phyloP scores from a whole-genome alignment of 2,113 vertebrate genomes.

The Alligator mississippiensis region DNA sequence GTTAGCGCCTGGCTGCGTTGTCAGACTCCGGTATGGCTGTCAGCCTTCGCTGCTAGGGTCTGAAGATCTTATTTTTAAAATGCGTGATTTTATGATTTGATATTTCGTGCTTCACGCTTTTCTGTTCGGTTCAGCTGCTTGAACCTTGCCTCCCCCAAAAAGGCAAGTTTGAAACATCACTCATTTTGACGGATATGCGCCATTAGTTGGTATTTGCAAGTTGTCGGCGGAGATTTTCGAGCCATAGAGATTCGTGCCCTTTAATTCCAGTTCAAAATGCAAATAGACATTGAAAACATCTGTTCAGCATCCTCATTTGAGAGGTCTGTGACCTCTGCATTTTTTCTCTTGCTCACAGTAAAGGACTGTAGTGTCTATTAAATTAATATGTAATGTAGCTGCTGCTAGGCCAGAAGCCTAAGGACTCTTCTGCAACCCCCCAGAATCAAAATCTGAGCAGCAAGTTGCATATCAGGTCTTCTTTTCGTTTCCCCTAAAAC shows the following conservation, averaged over 20 bases:
- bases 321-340: neutral
- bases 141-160: conserved; percentile 15
- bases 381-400: neutral
- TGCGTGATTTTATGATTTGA: conserved; percentile 62
- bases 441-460: neutral
- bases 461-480: neutral
- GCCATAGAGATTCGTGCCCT: conserved; percentile 5
- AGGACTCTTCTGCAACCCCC: neutral
- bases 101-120: conserved; percentile 28
- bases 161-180: conserved; percentile 23
- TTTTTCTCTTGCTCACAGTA: conserved; percentile 10
- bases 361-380: conserved; percentile 21
- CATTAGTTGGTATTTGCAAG: conserved; percentile 20
- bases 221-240: conserved; percentile 42
- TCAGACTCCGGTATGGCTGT: conserved; percentile 46
- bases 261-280: conserved; percentile 69
- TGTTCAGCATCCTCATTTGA: neutral
- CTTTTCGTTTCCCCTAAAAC: neutral
- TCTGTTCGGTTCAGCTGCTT: conserved; percentile 36
- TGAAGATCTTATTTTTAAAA: conserved; percentile 44
- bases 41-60: conserved; percentile 50
- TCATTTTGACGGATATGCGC: conserved; percentile 12
- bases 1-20: conserved; percentile 59
- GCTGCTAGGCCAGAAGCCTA: neutral
- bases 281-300: conserved; percentile 50